Percentiles rank a stretch among this genome's conserved stretches.
These are phyloP conservation scores for Leptinotarsa texana DNA, from an alignment of 1,140 invertebrate genomes.

Conservation along the genomic window DNA sequence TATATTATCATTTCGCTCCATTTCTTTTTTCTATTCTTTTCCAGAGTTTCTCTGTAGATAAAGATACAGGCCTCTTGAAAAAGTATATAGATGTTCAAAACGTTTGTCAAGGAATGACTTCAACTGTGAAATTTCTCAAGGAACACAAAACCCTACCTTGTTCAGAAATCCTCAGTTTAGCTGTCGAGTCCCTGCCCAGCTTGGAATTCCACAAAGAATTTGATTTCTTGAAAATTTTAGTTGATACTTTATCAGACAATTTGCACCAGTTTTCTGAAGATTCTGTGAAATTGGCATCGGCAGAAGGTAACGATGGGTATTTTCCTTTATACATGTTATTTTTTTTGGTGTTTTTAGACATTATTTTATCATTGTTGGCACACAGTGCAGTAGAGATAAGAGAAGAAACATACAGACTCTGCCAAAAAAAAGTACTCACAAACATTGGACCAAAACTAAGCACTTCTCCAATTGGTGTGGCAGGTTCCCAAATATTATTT, in stretches of 20 bases:
- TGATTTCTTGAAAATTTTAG: conserved; percentile 50
- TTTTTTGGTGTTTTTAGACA: conserved; percentile 46
- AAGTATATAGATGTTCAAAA: conserved; percentile 56
- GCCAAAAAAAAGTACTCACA: conserved; percentile 51
- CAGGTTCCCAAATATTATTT: conserved; percentile 57
- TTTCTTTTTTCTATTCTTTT: not conserved
- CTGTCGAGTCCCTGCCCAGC: conserved; percentile 56
- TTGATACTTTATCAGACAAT: conserved; percentile 34
- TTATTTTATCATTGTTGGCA: conserved; percentile 57
- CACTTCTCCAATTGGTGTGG: conserved; percentile 43
- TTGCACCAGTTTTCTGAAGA: conserved; percentile 29
- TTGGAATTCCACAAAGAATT: conserved; percentile 59
- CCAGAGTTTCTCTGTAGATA: conserved; percentile 13
- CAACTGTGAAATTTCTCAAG: conserved; percentile 57
- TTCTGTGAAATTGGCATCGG: conserved; percentile 11
- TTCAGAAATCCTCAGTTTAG: conserved; percentile 51
- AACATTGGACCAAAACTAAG: conserved; percentile 56
- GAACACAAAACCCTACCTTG: conserved; percentile 48
- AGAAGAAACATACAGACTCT: conserved; percentile 55
- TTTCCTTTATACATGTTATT: not conserved
- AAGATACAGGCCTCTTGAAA: conserved; percentile 41
- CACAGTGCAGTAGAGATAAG: conserved; percentile 55
- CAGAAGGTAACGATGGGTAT: not conserved
- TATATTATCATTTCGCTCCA: not conserved
- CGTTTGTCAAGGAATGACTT: conserved; percentile 58